phyloP scores from a whole-genome alignment of 2,888 invertebrate species.

The Nematopogon swammerdamellus region DNA sequence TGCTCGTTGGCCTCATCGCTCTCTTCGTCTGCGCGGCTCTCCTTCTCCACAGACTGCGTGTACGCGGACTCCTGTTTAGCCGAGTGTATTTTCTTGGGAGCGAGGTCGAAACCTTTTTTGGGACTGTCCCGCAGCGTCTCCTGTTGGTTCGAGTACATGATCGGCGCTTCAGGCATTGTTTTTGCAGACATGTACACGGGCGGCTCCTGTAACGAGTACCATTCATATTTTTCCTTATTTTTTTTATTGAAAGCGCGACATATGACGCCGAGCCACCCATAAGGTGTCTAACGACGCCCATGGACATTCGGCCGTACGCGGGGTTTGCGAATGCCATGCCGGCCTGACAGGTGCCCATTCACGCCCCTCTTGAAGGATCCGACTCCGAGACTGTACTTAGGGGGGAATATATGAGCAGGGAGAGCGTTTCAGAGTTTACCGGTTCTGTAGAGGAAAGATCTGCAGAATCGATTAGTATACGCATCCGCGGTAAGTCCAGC shows the following conservation, averaged over 20 bases:
- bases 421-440: no score
- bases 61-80: slow-evolving; percentile 17
- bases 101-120: slow-evolving; percentile 30
- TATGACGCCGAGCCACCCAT: no score
- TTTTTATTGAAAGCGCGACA: not conserved
- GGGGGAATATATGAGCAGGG: no score
- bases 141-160: slow-evolving; percentile 27
- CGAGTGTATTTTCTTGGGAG: slow-evolving; percentile 11
- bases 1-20: slow-evolving; percentile 9
- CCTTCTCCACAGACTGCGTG: slow-evolving; percentile 7
- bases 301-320: no score
- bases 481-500: no score
- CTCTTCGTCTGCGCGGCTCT: slow-evolving; percentile 8
- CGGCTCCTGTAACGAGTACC: slow-evolving; percentile 20
- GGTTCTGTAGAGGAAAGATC: no score
- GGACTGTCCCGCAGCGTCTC: slow-evolving; percentile 34
- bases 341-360: no score
- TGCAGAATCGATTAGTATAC: no score
- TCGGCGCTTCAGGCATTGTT: slow-evolving; percentile 38
- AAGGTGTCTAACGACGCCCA: no score
- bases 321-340: no score
- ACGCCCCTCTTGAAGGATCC: no score
- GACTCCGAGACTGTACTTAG: no score
- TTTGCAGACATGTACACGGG: slow-evolving; percentile 27
- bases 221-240: not conserved